These are phyloP conservation scores for Acanthisitta chloris DNA, from an alignment of 2,113 vertebrate species.

Conservation along the genomic window DNA sequence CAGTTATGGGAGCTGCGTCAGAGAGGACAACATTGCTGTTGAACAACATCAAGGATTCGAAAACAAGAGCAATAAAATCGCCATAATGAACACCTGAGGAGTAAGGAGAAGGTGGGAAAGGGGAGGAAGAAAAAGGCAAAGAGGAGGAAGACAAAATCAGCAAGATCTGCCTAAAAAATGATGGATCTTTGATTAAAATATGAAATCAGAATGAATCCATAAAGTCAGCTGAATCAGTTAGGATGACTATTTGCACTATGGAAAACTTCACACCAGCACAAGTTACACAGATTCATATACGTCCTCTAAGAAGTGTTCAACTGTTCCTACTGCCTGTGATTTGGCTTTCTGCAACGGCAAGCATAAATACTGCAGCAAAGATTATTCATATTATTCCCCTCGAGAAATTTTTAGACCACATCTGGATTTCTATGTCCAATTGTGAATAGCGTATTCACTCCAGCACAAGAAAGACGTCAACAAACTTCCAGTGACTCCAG, in stretches of 20 bases:
- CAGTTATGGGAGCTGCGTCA: neutral
- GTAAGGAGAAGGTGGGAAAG: neutral
- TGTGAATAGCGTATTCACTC: neutral
- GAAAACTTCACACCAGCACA: neutral
- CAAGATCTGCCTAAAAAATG: neutral
- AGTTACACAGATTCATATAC: neutral
- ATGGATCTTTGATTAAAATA: neutral
- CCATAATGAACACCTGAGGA: neutral
- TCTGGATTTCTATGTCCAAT: neutral
- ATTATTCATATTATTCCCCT: neutral
- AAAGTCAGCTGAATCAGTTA: neutral
- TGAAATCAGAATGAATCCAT: neutral
- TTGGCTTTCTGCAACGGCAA: neutral
- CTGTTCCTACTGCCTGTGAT: neutral
- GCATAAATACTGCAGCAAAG: neutral
- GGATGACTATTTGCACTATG: neutral
- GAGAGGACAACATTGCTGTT: neutral
- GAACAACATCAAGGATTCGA: neutral
- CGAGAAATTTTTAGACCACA: neutral
- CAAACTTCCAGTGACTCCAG: neutral
- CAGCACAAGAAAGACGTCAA: neutral
- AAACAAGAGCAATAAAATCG: neutral
- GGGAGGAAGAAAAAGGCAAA: neutral
- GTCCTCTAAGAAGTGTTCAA: neutral
- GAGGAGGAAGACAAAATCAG: neutral